Evolutionary conservation across 2,113 vertebrate genomes (phyloP).

Genomic region (Callipepla californica): DNA sequence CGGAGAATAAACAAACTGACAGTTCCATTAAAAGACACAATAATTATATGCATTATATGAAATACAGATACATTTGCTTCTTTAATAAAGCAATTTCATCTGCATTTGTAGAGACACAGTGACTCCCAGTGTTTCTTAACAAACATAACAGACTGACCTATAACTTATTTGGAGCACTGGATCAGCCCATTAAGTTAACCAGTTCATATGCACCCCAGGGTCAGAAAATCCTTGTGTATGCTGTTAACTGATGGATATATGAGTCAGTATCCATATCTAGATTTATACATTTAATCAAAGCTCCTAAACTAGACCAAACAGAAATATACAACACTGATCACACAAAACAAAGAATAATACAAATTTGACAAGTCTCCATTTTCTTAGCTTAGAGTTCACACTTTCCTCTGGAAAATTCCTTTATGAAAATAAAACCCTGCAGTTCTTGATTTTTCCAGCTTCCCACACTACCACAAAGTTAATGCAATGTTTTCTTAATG

Average conservation of each 20-base stretch:
- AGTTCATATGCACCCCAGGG: neutral
- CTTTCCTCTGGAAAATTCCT: neutral
- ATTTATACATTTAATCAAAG: neutral
- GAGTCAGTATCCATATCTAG: neutral
- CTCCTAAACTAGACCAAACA: neutral
- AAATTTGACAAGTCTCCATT: neutral
- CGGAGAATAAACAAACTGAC: neutral
- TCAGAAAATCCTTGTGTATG: neutral
- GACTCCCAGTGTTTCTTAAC: slow-evolving; percentile 41
- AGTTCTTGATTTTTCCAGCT: neutral
- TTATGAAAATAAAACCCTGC: neutral
- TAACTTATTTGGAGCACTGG: neutral
- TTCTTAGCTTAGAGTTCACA: neutral
- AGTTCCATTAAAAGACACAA: neutral
- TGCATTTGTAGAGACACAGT: slow-evolving; percentile 4
- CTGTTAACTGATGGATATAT: neutral
- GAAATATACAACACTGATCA: neutral
- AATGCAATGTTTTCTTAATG: neutral
- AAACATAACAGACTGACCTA: neutral
- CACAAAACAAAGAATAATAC: neutral
- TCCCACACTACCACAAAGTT: neutral
- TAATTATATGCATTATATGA: neutral
- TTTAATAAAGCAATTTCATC: neutral
- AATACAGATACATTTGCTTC: neutral
- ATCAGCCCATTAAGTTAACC: neutral